Evolutionary conservation across 2,113 vertebrate genomes (phyloP), one percentile per base, ranked within the genome.

Genomic region (rat (Rattus norvegicus)): DNA sequence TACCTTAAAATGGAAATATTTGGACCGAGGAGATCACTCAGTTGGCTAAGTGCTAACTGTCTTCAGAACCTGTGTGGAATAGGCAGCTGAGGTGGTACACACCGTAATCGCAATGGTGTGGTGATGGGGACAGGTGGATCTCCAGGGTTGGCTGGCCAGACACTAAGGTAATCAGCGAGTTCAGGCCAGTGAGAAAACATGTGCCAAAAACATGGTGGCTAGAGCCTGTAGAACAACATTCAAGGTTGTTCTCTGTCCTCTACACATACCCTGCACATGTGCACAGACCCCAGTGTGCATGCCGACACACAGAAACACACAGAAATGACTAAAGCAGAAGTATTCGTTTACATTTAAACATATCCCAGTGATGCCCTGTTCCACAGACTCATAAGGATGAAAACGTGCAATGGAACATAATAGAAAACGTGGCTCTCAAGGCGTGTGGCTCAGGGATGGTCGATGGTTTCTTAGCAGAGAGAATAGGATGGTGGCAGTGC

Each of bases 71-170:
- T 2, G 0, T 52, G 28, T 7, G 1, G 7, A 69, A 4, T 16
- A 36, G 43, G 19, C 28, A 33, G 84, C 39, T 3, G 43, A 69
- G 63, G 63, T 10, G 63, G 28, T 17, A 12, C 20, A 10, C 63
- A 36, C 19, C 7, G 10, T 13, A 52, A 69, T 69, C 28, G 43
- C 19, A 30, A 19, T 22, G 19, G 30, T 70, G 30, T 22, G 65
- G 47, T 0, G 1, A 36, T 0, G 19, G 47, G 16, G 30, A 69
- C 11, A 2, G 30, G 47, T 4, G 2, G 30, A 24, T 36, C 7
- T 28, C 12, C 47, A 39, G 56, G 76, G 43, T 36, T 28, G 11
- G 10, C 65, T n/a, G 19, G 65, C 1, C 63, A 70, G 85, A 49
- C 65, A 28, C 12, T 52, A 70, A 11, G 5, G 10, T 8, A 26